Base-by-base conservation (phyloP, 92 coral and sea anemone genomes). In the Parazoanthus swiftii region DNA sequence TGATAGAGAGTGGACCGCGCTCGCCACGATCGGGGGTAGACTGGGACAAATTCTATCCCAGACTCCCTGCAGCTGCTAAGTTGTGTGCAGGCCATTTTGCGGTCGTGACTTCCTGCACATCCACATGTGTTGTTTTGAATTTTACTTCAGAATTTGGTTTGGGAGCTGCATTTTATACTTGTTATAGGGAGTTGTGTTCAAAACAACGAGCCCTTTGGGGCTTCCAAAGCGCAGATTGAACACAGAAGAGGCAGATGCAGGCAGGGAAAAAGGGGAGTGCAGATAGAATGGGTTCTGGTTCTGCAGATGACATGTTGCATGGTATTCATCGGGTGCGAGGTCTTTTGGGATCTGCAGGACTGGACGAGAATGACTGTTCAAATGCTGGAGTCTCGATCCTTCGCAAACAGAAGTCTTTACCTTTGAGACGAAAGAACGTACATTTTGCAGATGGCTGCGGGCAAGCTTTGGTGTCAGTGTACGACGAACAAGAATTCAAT, bases 371-470 rank as follows among this genome's bases (percentile, higher is more conserved):
- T 56, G 91, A 79, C 35, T 92, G 90, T 33, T 93, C 81, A 25
- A 89, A 85, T 76, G 89, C 91, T 81, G 90, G 93, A 86, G 90
- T 90, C 38, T 94, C 99, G 26, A 97, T 97, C 51, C 95, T 97
- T 33, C 95, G 98, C 73, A 93, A 92, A 84, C 97, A 95, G 88
- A 92, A 90, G 66, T 93, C 98, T 35, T 85, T 95, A 33, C 99
- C 96, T 43, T 71, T 90, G 51, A 75, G 94, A 79, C 90, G 93
- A 50, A 97, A 97, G 85, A 95, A 85, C 85, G 99, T 97, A 2
- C 98, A 97, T 89, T 97, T 97, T 85, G 98, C 99, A 16, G 99
- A 97, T 86, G 96, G 96, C 77, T 93, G 96, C 59, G 99, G 99
- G 18, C 92, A 93, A 89, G 95, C 98, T 37, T 89, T 97, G 38